Evolutionary conservation across 2,888 invertebrate genomes (phyloP).

Genomic region (Branchellion lobata): DNA sequence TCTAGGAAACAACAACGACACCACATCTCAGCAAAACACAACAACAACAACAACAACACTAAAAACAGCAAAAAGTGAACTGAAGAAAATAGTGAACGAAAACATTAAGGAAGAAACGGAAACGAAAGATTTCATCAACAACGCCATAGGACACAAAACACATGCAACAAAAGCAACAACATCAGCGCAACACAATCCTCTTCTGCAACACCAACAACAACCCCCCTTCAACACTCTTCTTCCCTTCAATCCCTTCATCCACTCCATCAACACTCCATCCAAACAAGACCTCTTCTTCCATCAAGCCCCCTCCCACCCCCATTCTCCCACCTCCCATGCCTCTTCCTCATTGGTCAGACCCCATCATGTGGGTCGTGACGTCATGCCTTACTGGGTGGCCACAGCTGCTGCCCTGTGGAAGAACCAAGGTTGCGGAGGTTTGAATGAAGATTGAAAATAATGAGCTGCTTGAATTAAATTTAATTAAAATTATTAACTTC

Average conservation of each 20-base stretch:
- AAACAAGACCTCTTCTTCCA: not conserved
- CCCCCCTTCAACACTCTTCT: not conserved
- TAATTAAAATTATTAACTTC: not conserved
- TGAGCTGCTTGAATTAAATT: not conserved
- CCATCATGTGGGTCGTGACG: not conserved
- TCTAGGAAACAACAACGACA: conserved; percentile 13
- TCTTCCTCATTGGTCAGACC: not conserved
- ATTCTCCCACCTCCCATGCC: not conserved
- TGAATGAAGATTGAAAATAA: not conserved
- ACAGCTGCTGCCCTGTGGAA: conserved; percentile 35
- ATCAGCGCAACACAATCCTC: not conserved
- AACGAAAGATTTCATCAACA: not conserved
- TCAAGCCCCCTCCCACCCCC: conserved; percentile 6
- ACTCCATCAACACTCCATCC: not conserved
- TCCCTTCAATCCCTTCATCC: not conserved
- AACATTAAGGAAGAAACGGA: not conserved
- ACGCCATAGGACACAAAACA: not conserved
- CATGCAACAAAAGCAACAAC: conserved; percentile 19
- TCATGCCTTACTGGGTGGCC: conserved; percentile 29
- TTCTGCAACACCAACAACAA: not conserved
- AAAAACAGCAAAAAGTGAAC: not conserved
- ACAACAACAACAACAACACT: conserved; percentile 17
- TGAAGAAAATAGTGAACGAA: not conserved
- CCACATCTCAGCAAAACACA: not conserved
- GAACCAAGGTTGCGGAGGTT: conserved; percentile 38